These are phyloP conservation scores for Chelonus formosanus DNA, from an alignment of 2,888 invertebrate species.

Conservation along the genomic window DNA sequence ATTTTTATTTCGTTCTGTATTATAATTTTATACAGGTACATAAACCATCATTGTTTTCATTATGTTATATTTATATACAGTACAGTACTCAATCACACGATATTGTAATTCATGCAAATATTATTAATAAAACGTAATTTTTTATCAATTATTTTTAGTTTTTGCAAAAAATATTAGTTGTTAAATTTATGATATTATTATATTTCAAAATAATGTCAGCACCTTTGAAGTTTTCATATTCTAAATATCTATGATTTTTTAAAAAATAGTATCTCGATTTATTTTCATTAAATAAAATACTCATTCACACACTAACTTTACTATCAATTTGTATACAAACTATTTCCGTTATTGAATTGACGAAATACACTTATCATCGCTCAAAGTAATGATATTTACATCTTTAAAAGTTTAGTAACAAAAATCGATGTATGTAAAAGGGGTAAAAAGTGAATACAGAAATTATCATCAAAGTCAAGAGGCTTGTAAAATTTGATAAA, in stretches of 20 bases:
- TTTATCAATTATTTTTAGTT: background rate
- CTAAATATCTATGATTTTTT: background rate
- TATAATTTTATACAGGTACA: constrained; percentile 23
- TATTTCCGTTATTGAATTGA: too few species aligned
- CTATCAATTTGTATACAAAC: too few species aligned
- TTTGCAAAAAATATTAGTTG: background rate
- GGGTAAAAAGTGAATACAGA: too few species aligned
- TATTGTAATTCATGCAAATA: constrained; percentile 9
- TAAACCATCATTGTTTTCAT: constrained; percentile 15
- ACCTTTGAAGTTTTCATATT: constrained; percentile 4
- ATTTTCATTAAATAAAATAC: constrained; percentile 12
- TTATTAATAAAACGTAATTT: background rate
- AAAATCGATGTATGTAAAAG: too few species aligned
- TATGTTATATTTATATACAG: background rate
- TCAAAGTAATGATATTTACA: too few species aligned
- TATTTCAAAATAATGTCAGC: background rate
- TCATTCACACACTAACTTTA: background rate
- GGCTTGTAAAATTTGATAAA: too few species aligned
- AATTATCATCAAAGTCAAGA: too few species aligned
- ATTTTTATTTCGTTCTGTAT: constrained; percentile 7
- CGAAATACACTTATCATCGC: too few species aligned
- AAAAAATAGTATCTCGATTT: constrained; percentile 22
- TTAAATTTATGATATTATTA: background rate
- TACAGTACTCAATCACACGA: constrained; percentile 7
- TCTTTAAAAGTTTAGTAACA: too few species aligned